These are phyloP conservation scores for Hedya salicella DNA, from an alignment of 2,888 invertebrate genomes.

Conservation along the genomic window DNA sequence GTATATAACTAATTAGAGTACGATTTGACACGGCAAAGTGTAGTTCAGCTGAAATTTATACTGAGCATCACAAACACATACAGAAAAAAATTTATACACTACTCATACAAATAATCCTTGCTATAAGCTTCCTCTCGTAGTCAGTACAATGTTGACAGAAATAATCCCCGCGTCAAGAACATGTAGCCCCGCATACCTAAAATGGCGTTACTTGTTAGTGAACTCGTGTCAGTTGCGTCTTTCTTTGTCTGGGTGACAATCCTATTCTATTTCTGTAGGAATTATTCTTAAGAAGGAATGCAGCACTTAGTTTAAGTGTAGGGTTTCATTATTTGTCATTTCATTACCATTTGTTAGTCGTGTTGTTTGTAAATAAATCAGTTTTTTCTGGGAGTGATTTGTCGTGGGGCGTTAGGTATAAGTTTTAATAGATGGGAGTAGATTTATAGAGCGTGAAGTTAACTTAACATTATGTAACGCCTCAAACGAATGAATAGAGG, in stretches of 20 bases:
- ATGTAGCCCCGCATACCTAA: background rate
- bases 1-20: too few species aligned
- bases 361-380: slow-evolving; percentile 34
- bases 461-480: background rate
- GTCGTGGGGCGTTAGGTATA: background rate
- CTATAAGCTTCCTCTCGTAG: slow-evolving; percentile 40
- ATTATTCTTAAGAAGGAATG: slow-evolving; percentile 49
- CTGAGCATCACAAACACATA: too few species aligned
- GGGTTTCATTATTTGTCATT: slow-evolving; percentile 42
- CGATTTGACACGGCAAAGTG: too few species aligned
- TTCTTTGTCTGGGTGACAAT: background rate
- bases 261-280: slow-evolving; percentile 49
- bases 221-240: background rate
- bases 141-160: slow-evolving; percentile 37
- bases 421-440: slow-evolving; percentile 7
- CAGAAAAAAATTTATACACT: too few species aligned
- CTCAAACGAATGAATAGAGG: too few species aligned
- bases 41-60: too few species aligned
- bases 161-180: slow-evolving; percentile 34
- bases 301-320: slow-evolving; percentile 41
- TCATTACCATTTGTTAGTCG: slow-evolving; percentile 39
- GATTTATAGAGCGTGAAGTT: background rate
- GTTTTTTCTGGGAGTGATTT: slow-evolving; percentile 14
- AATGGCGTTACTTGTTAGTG: background rate
- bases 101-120: slow-evolving; percentile 45